Evolutionary conservation across 2,888 invertebrate species (phyloP).

Genomic region (Dicranocentrus wangi): DNA sequence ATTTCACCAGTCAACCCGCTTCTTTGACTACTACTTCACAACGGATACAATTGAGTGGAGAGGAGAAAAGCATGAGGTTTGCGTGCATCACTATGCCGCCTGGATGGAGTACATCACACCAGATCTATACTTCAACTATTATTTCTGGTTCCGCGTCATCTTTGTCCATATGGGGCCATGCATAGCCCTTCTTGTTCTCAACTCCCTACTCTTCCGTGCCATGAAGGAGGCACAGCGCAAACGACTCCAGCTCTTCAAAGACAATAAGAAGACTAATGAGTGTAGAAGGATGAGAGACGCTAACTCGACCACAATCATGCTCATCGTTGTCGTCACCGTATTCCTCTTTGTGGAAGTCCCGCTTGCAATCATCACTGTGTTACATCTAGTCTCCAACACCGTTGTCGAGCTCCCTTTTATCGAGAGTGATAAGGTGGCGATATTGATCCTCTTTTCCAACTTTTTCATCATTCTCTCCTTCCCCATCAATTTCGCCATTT

Average conservation of each 20-base stretch:
- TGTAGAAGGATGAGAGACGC: constrained; percentile 86
- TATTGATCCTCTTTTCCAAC: constrained; percentile 87
- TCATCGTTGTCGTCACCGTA: constrained; percentile 89
- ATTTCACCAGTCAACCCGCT: constrained; percentile 87
- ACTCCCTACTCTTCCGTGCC: constrained; percentile 88
- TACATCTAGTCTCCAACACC: constrained; percentile 87
- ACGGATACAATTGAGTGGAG: constrained; percentile 83
- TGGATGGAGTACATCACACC: constrained; percentile 84
- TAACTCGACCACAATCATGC: constrained; percentile 90
- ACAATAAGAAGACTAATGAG: constrained; percentile 83
- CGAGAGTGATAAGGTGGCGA: constrained; percentile 85
- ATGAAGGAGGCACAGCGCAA: constrained; percentile 88
- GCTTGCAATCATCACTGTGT: constrained; percentile 85
- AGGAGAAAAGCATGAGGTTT: constrained; percentile 75
- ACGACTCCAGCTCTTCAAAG: constrained; percentile 83
- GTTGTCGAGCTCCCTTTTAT: constrained; percentile 75
- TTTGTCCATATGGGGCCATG: constrained; percentile 95
- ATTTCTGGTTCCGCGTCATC: constrained; percentile 89
- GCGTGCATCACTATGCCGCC: constrained; percentile 76
- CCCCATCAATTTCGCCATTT: constrained; percentile 89
- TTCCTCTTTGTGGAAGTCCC: constrained; percentile 89
- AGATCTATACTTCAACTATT: constrained; percentile 87
- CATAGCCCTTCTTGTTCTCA: constrained; percentile 89
- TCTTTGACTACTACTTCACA: constrained; percentile 82
- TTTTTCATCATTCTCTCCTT: constrained; percentile 93